Evolutionary conservation across 1,140 invertebrate species (phyloP).

Genomic region (Artemia franciscana): DNA sequence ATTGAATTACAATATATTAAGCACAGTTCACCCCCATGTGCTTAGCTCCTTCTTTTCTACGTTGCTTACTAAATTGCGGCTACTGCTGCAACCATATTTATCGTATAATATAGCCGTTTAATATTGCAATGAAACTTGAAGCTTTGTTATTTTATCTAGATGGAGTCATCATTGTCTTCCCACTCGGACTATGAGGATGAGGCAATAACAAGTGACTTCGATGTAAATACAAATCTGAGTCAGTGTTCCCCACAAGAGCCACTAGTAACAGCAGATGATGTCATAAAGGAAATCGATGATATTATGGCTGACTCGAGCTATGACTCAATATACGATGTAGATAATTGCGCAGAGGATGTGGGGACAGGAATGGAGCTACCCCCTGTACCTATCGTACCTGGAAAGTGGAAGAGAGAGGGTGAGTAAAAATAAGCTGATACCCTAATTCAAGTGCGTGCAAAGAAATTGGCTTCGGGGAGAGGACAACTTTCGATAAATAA

Average conservation of each 20-base stretch:
- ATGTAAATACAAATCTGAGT: constrained; percentile 67
- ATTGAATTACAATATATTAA: no score
- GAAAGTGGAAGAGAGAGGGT: not conserved
- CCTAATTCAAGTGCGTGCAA: no score
- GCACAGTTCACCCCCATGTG: no score
- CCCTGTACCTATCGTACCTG: not conserved
- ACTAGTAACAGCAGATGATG: constrained; percentile 84
- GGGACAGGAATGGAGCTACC: not conserved
- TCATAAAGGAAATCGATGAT: constrained; percentile 80
- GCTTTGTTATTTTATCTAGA: no score
- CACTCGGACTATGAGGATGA: constrained; percentile 77
- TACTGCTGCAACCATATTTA: no score
- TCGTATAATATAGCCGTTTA: no score
- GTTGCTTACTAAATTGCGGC: no score
- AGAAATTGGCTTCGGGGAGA: no score
- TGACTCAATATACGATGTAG: not conserved
- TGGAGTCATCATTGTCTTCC: not conserved
- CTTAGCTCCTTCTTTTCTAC: no score
- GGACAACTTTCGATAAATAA: no score
- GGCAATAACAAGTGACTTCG: constrained; percentile 77
- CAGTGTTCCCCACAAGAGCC: constrained; percentile 47
- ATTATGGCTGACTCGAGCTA: constrained; percentile 50
- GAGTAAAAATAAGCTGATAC: no score
- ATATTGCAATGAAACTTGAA: no score
- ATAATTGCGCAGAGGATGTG: not conserved